Evolutionary conservation across 1,140 invertebrate species (phyloP), one percentile per base, ranked within the genome.

Genomic region (Bombus confusus): DNA sequence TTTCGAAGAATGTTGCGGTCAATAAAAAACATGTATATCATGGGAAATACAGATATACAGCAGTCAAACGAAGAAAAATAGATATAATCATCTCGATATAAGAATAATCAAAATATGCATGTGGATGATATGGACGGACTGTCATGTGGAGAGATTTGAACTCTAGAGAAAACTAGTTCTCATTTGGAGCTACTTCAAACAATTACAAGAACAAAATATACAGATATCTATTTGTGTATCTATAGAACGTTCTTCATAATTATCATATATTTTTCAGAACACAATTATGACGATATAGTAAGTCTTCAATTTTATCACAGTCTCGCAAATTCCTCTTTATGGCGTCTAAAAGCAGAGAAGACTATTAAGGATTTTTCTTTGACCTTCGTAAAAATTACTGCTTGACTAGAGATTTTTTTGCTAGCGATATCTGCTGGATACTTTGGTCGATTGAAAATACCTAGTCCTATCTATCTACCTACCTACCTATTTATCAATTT

Each of bases 241-340:
- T 77, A 83, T 43, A 77, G 57, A 77, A 77, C 15, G 31, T 39
- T 62, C 28, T n/a, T 10, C 31, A 28, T 77, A 78, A n/a, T 64
- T 52, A 52, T 13, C 18, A 59, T n/a, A n/a, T 64, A 64, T 28
- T 41, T 15, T 39, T 78, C 22, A 25, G 37, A 39, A 78, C 80
- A 86, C 66, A 87, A 69, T 37, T 77, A 39, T 59, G 85, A 87
- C n/a, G 80, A 85, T 75, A 79, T 84, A 39, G 4, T 41, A 84
- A 91, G 89, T 91, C 87, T 91, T 91, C 64, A 85, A 69, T 47
- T 88, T 82, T 91, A 88, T 91, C 89, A 91, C 89, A 90, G 89
- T 85, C 79, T 91, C 75, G 89, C 87, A 52, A 52, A 52, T 52
- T 22, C 5, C 47, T 52, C 12, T n/a, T n/a, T 59, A 59, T 59